These are phyloP conservation scores for Mesoclemmys tuberculata DNA, from an alignment of 2,113 vertebrate species.

Conservation along the genomic window DNA sequence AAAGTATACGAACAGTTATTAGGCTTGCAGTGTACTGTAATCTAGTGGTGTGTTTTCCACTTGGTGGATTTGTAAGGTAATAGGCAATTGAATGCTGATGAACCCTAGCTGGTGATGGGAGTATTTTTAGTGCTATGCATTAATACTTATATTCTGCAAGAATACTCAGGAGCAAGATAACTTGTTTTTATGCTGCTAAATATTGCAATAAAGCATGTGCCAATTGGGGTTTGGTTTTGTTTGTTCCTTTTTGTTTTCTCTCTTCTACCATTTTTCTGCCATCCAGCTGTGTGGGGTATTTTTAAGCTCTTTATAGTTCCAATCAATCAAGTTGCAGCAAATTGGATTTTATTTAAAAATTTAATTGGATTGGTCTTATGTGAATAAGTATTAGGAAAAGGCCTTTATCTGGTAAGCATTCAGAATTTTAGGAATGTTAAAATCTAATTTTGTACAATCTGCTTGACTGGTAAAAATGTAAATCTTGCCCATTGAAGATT, in stretches of 20 bases:
- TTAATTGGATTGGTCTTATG: constrained; percentile 44
- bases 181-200: constrained; percentile 1
- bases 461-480: constrained; percentile 15
- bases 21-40: neutral
- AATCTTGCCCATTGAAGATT: neutral
- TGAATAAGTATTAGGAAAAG: constrained; percentile 11
- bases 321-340: constrained; percentile 10
- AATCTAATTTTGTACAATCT: neutral
- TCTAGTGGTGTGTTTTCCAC: neutral
- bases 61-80: constrained; percentile 27
- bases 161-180: neutral
- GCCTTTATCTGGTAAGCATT: constrained; percentile 30
- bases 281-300: neutral
- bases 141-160: neutral
- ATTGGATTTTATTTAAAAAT: constrained; percentile 49
- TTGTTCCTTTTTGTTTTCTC: neutral
- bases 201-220: neutral
- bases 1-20: constrained; percentile 46
- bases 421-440: constrained; percentile 29
- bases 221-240: neutral
- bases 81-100: constrained; percentile 34
- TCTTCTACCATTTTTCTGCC: neutral
- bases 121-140: neutral
- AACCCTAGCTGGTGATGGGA: neutral
- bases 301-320: neutral